Conservation (phyloP, 1,140 invertebrate species). For the Phymorhynchus buccinoides region DNA sequence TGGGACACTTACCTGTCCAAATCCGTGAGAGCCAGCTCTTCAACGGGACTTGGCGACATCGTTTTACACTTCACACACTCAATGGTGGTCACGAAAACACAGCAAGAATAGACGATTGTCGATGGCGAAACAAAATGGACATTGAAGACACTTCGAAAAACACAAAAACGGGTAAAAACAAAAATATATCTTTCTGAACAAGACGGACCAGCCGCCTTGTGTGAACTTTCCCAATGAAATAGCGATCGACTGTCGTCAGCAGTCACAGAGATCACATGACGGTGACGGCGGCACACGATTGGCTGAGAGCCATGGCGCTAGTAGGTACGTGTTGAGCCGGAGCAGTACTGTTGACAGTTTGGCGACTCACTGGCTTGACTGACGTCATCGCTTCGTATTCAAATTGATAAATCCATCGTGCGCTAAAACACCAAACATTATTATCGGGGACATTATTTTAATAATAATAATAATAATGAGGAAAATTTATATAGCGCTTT, state of each 20-base stretch:
- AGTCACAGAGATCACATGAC: background rate
- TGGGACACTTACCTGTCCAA: slow-evolving; percentile 62
- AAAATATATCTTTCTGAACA: background rate
- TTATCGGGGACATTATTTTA: background rate
- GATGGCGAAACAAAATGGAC: slow-evolving; percentile 8
- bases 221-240: slow-evolving; percentile 20
- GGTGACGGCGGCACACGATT: background rate
- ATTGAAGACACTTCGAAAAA: slow-evolving; percentile 8
- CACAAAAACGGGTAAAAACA: background rate
- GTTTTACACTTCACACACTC: slow-evolving; percentile 34
- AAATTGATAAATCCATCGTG: no score
- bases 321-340: background rate
- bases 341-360: background rate
- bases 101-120: background rate
- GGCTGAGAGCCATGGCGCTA: background rate
- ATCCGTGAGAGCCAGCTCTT: slow-evolving; percentile 65
- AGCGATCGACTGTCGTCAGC: background rate
- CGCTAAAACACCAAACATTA: background rate
- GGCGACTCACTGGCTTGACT: background rate
- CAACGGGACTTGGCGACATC: slow-evolving; percentile 64
- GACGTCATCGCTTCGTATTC: background rate
- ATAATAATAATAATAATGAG: background rate
- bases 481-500: no score
- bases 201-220: slow-evolving; percentile 46
- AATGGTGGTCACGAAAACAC: slow-evolving; percentile 32